Percentiles rank a stretch among this genome's conserved stretches.
Evolutionary conservation across 2,888 invertebrate genomes (phyloP).

Genomic region (Pristionchus entomophagus): DNA sequence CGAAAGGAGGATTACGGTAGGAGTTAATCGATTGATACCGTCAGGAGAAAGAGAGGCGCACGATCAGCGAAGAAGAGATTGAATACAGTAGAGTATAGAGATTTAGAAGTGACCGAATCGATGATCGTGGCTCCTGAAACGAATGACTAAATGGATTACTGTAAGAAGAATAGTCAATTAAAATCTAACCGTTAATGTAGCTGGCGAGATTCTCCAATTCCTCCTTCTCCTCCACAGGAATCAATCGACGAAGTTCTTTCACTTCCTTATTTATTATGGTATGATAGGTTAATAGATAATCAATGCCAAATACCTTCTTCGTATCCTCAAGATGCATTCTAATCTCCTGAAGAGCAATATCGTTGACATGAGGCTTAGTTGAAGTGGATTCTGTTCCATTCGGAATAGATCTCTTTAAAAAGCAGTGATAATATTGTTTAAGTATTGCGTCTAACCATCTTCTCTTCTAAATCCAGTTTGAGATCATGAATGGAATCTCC

Average conservation of each 20-base stretch:
- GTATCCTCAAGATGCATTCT: background rate
- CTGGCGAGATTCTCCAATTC: conserved; percentile 27
- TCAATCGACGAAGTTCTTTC: background rate
- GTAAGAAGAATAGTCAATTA: no score
- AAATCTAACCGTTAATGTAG: conserved; percentile 9
- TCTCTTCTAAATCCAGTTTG: background rate
- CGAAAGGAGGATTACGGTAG: background rate
- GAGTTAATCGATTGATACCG: background rate
- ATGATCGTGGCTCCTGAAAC: conserved; percentile 15
- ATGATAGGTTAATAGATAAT: no score
- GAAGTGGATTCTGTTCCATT: background rate
- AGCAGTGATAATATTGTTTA: background rate
- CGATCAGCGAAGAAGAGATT: conserved; percentile 12
- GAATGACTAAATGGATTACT: background rate
- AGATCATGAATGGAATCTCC: background rate
- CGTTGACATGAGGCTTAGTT: background rate
- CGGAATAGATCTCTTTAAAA: background rate
- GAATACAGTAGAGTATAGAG: background rate
- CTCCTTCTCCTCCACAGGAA: background rate
- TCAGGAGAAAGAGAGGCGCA: conserved; percentile 1
- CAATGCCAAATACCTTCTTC: background rate
- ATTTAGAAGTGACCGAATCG: background rate
- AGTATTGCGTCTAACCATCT: background rate
- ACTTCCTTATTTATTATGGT: background rate
- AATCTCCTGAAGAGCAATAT: background rate